These are phyloP conservation scores for Hycleus phaleratus DNA, from an alignment of 1,140 invertebrate species.

Conservation along the genomic window DNA sequence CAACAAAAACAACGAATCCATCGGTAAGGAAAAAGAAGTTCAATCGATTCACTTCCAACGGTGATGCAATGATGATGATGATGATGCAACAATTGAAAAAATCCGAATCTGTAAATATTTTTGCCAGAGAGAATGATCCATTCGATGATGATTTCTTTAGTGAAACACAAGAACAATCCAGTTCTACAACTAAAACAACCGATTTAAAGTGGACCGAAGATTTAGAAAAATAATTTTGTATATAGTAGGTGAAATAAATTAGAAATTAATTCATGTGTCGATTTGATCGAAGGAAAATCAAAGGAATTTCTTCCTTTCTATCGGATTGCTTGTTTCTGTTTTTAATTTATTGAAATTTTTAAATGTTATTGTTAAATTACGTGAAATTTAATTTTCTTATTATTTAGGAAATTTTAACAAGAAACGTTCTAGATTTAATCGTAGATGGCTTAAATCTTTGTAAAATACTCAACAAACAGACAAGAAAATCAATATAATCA, in stretches of 20 bases:
- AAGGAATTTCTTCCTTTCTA: not conserved
- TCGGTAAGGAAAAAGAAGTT: slow-evolving; percentile 13
- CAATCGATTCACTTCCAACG: not conserved
- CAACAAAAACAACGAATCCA: slow-evolving; percentile 2
- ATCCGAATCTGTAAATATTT: slow-evolving; percentile 82
- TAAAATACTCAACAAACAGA: no score
- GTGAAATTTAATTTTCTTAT: no score
- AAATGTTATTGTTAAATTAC: slow-evolving; percentile 5
- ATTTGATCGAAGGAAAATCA: not conserved
- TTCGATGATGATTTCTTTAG: slow-evolving; percentile 82
- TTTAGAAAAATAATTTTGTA: slow-evolving; percentile 12
- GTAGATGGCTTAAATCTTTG: no score
- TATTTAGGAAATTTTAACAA: not conserved
- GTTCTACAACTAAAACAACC: slow-evolving; percentile 17
- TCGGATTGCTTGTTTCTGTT: slow-evolving; percentile 1
- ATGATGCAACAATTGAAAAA: slow-evolving; percentile 49
- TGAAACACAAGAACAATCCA: slow-evolving; percentile 2
- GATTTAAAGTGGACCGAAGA: slow-evolving; percentile 36
- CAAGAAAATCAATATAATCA: no score
- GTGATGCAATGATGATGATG: slow-evolving; percentile 12
- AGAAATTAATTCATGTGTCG: not conserved
- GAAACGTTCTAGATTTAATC: not conserved
- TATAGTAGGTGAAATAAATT: not conserved
- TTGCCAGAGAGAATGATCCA: slow-evolving; percentile 69
- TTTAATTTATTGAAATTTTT: not conserved